Percentiles rank a stretch among this genome's conserved stretches.
Evolutionary conservation across 2,113 vertebrate species (phyloP).

Genomic region (Paramisgurnus dabryanus): DNA sequence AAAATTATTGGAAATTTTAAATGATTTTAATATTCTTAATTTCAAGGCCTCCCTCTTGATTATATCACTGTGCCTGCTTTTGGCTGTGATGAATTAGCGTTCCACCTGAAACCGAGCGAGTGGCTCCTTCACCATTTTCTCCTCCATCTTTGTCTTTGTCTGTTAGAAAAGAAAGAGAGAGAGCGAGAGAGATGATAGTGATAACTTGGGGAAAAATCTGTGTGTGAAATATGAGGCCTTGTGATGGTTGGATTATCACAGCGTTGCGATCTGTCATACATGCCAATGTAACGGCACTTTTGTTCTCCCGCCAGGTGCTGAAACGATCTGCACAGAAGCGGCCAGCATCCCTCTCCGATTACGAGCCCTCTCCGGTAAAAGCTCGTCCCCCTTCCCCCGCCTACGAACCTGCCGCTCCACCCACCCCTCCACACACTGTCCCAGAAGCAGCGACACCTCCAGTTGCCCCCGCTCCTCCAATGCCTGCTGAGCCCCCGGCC

Average conservation of each 20-base stretch:
- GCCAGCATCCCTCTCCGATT: slow-evolving; percentile 71
- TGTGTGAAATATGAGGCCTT: neutral
- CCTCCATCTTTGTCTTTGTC: neutral
- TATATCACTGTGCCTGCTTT: neutral
- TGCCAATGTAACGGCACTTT: neutral
- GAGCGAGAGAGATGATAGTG: too few species aligned
- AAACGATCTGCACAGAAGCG: slow-evolving; percentile 76
- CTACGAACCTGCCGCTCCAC: slow-evolving; percentile 66
- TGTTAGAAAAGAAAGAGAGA: too few species aligned
- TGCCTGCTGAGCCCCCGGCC: slow-evolving; percentile 69
- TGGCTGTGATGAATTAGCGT: slow-evolving; percentile 41
- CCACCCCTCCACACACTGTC: slow-evolving; percentile 59
- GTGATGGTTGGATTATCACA: neutral
- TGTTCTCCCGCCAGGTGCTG: slow-evolving; percentile 63
- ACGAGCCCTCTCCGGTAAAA: slow-evolving; percentile 75
- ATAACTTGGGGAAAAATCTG: neutral
- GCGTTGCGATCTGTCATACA: neutral
- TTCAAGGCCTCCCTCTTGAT: neutral
- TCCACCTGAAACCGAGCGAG: neutral
- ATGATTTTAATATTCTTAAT: too few species aligned
- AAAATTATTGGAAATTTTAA: too few species aligned
- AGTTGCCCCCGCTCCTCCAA: slow-evolving; percentile 65
- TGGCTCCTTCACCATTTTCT: slow-evolving; percentile 19
- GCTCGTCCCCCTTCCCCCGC: slow-evolving; percentile 68
- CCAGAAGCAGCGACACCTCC: slow-evolving; percentile 62